Evolutionary conservation across 1,140 invertebrate genomes (phyloP).

Genomic region (Phocides pigmalion): DNA sequence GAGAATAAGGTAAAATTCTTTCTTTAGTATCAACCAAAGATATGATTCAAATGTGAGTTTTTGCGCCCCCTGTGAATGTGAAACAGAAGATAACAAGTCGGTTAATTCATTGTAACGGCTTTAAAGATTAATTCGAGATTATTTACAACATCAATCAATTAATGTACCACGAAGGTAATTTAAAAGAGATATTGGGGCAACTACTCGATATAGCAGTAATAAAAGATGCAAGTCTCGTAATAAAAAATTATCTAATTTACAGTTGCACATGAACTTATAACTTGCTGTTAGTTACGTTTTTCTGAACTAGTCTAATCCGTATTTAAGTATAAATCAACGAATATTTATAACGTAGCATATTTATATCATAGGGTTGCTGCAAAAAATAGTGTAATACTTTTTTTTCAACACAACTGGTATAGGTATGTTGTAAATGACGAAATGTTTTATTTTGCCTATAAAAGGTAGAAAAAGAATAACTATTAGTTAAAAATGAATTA

Average conservation of each 20-base stretch:
- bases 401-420: too few species aligned
- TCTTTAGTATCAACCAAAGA: conserved; percentile 22
- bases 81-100: conserved; percentile 46
- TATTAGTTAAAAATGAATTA: too few species aligned
- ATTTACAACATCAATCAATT: conserved; percentile 43
- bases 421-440: too few species aligned
- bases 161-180: conserved; percentile 31
- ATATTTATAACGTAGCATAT: too few species aligned
- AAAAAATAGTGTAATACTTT: too few species aligned
- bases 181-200: conserved; percentile 23
- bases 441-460: too few species aligned
- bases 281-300: background rate
- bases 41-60: conserved; percentile 35
- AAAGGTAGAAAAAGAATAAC: too few species aligned
- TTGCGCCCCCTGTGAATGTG: conserved; percentile 48
- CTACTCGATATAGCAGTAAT: conserved; percentile 13
- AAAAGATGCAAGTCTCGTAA: conserved; percentile 16
- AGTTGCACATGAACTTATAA: conserved; percentile 16
- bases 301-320: conserved; percentile 3
- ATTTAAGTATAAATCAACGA: background rate
- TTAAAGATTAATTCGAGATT: conserved; percentile 50
- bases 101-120: conserved; percentile 52
- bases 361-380: too few species aligned
- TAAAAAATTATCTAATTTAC: conserved; percentile 24
- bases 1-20: conserved; percentile 34